A percentile compares a stretch with the other conserved stretches of the same genome.
These are phyloP conservation scores for Mobula birostris DNA, from an alignment of 2,113 vertebrate species.

Conservation along the genomic window DNA sequence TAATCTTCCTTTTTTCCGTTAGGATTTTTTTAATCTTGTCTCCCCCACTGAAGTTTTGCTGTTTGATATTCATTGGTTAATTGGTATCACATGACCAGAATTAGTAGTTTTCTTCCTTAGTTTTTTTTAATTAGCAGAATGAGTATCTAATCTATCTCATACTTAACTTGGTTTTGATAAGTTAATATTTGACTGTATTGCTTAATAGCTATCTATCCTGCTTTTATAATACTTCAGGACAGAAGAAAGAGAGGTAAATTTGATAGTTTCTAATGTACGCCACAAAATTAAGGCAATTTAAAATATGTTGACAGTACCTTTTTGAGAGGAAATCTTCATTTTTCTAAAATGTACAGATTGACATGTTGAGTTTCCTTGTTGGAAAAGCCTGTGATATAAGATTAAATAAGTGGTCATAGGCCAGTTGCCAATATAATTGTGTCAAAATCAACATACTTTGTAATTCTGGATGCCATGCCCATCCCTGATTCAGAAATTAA, in stretches of 20 bases:
- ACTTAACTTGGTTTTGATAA: neutral
- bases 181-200: neutral
- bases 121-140: neutral
- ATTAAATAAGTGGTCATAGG: neutral
- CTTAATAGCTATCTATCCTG: neutral
- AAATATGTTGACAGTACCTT: neutral
- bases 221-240: neutral
- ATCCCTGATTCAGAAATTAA: neutral
- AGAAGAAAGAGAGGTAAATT: neutral
- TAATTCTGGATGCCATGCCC: neutral
- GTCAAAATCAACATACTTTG: neutral
- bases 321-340: neutral
- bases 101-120: neutral
- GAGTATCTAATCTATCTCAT: neutral
- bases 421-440: neutral
- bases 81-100: neutral
- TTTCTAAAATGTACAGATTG: neutral
- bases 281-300: neutral
- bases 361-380: neutral
- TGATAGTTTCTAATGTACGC: neutral
- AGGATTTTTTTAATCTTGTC: constrained; percentile 7
- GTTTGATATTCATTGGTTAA: neutral
- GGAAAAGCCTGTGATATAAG: neutral
- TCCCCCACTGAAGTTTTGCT: neutral
- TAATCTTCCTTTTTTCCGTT: constrained; percentile 10